phyloP scores from a whole-genome alignment of 1,140 invertebrate genomes.

The Macrobrachium nipponense region DNA sequence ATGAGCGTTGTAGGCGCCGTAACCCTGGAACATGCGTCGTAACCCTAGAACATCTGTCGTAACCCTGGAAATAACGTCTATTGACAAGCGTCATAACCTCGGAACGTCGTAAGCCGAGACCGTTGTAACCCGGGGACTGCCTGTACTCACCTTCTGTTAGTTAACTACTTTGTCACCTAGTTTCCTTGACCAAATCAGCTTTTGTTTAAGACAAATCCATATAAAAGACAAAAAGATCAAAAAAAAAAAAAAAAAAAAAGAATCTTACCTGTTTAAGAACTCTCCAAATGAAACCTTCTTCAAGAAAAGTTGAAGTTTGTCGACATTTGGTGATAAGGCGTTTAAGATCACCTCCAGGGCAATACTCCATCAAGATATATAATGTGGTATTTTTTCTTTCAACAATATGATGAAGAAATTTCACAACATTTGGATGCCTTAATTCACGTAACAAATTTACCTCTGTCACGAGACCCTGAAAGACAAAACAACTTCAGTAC shows the following conservation, averaged over 20 bases:
- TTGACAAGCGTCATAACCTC: no score
- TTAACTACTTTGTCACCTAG: no score
- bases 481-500: background rate
- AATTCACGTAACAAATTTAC: conserved; percentile 34
- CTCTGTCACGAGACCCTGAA: conserved; percentile 25
- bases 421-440: conserved; percentile 29
- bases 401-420: conserved; percentile 37
- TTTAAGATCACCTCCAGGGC: conserved; percentile 43
- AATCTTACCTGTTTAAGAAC: conserved; percentile 37
- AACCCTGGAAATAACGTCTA: no score
- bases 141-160: no score
- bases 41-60: no score
- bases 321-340: conserved; percentile 26
- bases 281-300: conserved; percentile 45
- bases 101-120: no score
- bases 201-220: background rate
- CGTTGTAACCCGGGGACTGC: no score
- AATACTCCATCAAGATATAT: conserved; percentile 51
- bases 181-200: no score
- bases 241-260: background rate
- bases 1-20: no score
- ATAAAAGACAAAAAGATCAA: background rate
- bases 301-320: conserved; percentile 33
- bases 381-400: conserved; percentile 29
- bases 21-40: no score